phyloP scores from a whole-genome alignment of 1,140 invertebrate species.

The Paraescarpia echinospica region DNA sequence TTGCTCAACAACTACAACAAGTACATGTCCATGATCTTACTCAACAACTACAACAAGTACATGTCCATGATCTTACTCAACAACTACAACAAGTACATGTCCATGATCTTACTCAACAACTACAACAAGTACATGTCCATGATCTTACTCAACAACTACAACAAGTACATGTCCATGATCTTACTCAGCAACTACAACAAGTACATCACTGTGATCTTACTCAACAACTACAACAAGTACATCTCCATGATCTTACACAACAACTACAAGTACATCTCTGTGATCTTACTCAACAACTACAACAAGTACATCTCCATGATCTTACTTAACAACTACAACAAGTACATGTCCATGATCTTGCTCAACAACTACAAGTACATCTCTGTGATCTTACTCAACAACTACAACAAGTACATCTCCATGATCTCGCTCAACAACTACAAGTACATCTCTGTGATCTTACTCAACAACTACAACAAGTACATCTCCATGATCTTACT shows the following conservation, averaged over 20 bases:
- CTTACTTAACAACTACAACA: conserved; percentile 62
- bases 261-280: neutral
- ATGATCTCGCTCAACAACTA: conserved; percentile 67
- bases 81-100: too few relatives aligned
- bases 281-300: neutral
- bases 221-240: neutral
- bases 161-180: neutral
- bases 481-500: neutral
- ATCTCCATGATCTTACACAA: neutral
- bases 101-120: conserved; percentile 71
- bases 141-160: neutral
- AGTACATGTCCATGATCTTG: conserved; percentile 89
- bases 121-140: neutral
- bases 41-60: neutral
- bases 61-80: neutral
- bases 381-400: neutral
- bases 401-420: conserved; percentile 93
- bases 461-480: conserved; percentile 1
- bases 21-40: conserved; percentile 88
- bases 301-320: neutral
- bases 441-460: neutral
- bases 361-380: neutral
- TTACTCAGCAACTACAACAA: neutral
- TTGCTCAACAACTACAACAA: conserved; percentile 64
- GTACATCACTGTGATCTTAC: neutral